Percentiles rank a stretch among this genome's conserved stretches.
These are phyloP conservation scores for Lepidotrigona ventralis DNA, from an alignment of 1,140 invertebrate genomes.

Conservation along the genomic window DNA sequence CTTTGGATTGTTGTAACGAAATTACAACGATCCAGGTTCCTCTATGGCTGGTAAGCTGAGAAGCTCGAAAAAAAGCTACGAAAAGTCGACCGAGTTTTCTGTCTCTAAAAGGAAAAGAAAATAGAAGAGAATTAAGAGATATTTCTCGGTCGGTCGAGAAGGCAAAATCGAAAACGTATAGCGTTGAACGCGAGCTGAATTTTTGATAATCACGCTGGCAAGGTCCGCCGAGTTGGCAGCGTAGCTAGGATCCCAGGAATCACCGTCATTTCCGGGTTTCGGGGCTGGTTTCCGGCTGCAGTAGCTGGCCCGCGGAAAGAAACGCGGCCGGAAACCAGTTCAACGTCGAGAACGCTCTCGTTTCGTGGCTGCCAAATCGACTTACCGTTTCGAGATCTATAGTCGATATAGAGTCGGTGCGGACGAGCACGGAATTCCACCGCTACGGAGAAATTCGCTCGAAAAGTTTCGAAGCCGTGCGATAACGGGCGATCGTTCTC, in stretches of 20 bases:
- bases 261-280: constrained; percentile 42
- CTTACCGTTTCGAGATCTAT: constrained; percentile 48
- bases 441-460: constrained; percentile 3
- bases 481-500: constrained; percentile 39
- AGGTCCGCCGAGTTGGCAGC: constrained; percentile 50
- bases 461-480: constrained; percentile 25
- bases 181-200: constrained; percentile 18
- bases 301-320: constrained; percentile 38
- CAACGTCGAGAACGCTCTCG: constrained; percentile 53
- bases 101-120: no score
- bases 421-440: constrained; percentile 26
- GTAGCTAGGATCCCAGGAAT: constrained; percentile 29
- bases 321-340: constrained; percentile 36
- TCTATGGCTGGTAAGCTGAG: no score
- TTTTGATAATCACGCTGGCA: constrained; percentile 26
- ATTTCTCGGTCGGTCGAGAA: background rate
- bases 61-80: no score
- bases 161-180: background rate
- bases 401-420: background rate
- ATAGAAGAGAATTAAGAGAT: background rate
- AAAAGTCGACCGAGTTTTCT: no score
- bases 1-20: background rate
- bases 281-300: constrained; percentile 31
- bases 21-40: background rate
- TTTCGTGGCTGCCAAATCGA: constrained; percentile 59